Percentiles rank a stretch among this genome's conserved stretches.
phyloP scores from a whole-genome alignment of 2,888 invertebrate species.

The Oxystoma pomonae region DNA sequence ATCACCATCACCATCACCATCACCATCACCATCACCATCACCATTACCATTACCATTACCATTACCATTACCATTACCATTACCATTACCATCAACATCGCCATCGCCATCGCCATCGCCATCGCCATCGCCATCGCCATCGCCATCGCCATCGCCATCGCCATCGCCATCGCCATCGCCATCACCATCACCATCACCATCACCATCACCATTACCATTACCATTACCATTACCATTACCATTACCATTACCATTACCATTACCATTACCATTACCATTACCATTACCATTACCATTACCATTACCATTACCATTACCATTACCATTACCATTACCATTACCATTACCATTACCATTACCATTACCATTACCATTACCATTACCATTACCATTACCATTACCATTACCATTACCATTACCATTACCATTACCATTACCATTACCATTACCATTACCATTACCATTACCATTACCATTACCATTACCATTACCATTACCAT shows the following conservation, averaged over 20 bases:
- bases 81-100: slow-evolving; percentile 11
- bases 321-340: slow-evolving; percentile 9
- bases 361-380: neutral
- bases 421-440: neutral
- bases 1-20: slow-evolving; percentile 12
- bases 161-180: slow-evolving; percentile 9
- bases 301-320: slow-evolving; percentile 14
- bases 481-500: neutral
- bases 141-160: slow-evolving; percentile 6
- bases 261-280: slow-evolving; percentile 10
- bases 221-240: slow-evolving; percentile 12
- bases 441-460: neutral
- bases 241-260: slow-evolving; percentile 10
- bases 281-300: slow-evolving; percentile 12
- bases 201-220: slow-evolving; percentile 13
- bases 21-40: slow-evolving; percentile 7
- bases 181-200: slow-evolving; percentile 12
- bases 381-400: neutral
- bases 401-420: neutral
- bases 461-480: neutral
- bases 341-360: neutral
- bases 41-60: neutral
- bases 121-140: slow-evolving; percentile 11
- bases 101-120: slow-evolving; percentile 12
- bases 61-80: neutral